Base-by-base conservation (phyloP, 2,113 vertebrate genomes). In the Cheirogaleus medius region DNA sequence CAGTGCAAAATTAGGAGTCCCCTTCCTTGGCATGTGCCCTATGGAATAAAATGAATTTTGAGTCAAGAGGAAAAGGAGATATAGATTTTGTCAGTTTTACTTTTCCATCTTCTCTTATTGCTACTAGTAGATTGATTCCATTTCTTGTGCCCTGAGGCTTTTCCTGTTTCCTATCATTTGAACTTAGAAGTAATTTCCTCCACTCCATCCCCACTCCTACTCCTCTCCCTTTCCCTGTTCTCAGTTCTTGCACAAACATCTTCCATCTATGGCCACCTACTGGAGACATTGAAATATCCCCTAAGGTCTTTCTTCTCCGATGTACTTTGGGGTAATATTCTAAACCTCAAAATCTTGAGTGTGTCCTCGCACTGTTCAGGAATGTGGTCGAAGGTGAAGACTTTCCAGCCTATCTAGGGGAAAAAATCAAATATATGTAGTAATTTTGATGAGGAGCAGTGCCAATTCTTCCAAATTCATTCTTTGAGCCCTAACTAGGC, bases 21-120 rank as follows among this genome's bases (percentile, higher is more conserved):
- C 60, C 60, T 63, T 63, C 27, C 17, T 73, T 54, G 49, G 37
- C 64, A 49, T 18, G 64, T 34, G 27, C 39, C 42, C 76, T 80
- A 66, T 71, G 93, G 92, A 97, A 64, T 39, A 94, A 97, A 42
- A 92, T 27, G 21, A 73, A 77, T 97, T 98, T 98, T 92, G 98
- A 98, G 95, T 97, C 66, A 86, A 95, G 58, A 88, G 66, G 49
- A 85, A 73, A 97, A 92, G 80, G 47, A 83, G 90, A 82, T 66
- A 34, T 0, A 29, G 71, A 7, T 9, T 42, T 52, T 92, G 74
- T 68, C 71, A 27, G 37, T 84, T 78, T 91, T 0, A 11, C 27
- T 96, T 96, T 94, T 20, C 52, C 56, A 49, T 87, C 88, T 44
- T 15, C 69, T 71, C 37, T 91, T 83, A 85, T 69, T 87, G 73